Base-by-base conservation (phyloP, 2,113 vertebrate species). In the Kryptolebias marmoratus region DNA sequence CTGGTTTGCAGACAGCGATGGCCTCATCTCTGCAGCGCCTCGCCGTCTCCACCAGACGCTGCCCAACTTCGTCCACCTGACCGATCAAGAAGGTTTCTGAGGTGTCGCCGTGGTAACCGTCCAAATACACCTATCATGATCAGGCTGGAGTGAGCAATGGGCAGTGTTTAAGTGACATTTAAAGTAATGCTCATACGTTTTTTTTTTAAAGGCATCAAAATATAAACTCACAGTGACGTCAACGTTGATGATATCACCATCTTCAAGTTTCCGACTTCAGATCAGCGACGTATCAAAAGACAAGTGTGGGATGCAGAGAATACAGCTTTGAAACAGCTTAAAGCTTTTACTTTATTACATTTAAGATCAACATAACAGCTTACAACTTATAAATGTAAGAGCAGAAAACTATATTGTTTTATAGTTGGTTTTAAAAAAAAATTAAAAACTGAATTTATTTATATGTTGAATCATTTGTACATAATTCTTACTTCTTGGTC, bases 161-260 rank as follows among this genome's bases (percentile, higher is more conserved):
- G 56, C 47, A 14, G 36, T n/a, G 11, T 14, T 8, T 1, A 1
- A 45, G 44, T 18, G 47, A 32, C 2, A 18, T 49, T 18, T 5
- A 14, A 18, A 50, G 18, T 42, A 12, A 2, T 27, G 12, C 42
- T 14, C 45, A 31, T 3, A 6, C 14, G 27, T 50, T 28, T 44
- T 8, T 62, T 5, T 8, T 30, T 27, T 39, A 2, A 39, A 55
- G 1, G 58, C 7, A 16, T 3, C 11, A 28, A 1, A 36, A 5
- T 18, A 16, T 64, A 14, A 50, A 86, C 97, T 97, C 89, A 99
- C 97, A 32, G 97, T 98, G 89, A 99, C 96, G 87, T 99, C 97
- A 87, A 99, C 94, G 93, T 99, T 99, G 93, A 99, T 97, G 90
- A 99, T 97, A 90, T 99, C 97, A 71, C 97, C 97, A 90, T 98